A percentile compares a stretch with the other conserved stretches of the same genome.
Conservation (phyloP, 1,140 invertebrate genomes). For the Neuroterus valhalla region DNA sequence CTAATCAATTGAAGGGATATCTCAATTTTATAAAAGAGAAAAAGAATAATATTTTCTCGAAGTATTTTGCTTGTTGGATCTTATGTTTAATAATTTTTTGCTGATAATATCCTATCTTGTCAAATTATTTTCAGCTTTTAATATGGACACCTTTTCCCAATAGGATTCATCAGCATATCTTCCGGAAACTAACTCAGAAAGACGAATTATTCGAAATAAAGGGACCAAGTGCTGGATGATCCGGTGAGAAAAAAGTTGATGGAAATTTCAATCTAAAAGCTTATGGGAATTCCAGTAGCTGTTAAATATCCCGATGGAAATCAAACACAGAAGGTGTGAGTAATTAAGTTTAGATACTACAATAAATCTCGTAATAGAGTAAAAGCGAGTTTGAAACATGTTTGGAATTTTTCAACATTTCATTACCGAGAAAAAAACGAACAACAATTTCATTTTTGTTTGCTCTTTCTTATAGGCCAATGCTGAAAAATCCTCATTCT, state of each 20-base stretch:
- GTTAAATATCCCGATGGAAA: not conserved
- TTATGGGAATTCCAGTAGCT: not conserved
- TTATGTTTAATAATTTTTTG: no score
- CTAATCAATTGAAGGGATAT: no score
- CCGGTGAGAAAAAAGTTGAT: not conserved
- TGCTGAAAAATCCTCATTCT: slow-evolving; percentile 30
- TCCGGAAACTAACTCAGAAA: not conserved
- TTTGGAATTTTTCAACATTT: no score
- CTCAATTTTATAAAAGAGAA: not conserved
- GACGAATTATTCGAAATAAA: not conserved
- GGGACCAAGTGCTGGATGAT: no score
- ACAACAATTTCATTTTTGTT: not conserved
- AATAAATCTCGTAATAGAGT: no score
- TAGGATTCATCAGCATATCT: not conserved
- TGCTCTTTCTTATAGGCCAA: not conserved
- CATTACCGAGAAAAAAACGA: no score
- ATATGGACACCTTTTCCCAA: not conserved
- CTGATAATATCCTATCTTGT: not conserved
- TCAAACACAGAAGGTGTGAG: no score
- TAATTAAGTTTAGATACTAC: not conserved
- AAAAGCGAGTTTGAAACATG: no score
- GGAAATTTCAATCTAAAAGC: not conserved
- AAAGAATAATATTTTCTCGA: not conserved
- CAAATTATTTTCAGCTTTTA: not conserved
- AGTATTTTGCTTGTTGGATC: no score